Conservation (phyloP, 2,113 vertebrate genomes). For the Psilopogon haemacephalus region DNA sequence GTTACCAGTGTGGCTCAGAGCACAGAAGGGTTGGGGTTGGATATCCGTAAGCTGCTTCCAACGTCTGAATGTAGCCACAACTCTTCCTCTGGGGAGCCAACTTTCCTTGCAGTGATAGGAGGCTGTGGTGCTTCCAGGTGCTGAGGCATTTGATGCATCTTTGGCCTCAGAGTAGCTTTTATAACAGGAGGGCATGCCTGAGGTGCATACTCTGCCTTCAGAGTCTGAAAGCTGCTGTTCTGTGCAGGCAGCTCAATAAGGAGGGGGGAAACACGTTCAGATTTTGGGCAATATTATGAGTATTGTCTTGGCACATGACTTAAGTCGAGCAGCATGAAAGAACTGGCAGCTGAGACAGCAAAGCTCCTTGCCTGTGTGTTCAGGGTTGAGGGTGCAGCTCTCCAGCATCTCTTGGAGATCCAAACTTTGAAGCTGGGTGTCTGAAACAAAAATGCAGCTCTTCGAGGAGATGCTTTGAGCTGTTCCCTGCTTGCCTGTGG, state of each 20-base stretch:
- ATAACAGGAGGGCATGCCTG: not conserved
- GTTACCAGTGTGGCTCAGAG: not conserved
- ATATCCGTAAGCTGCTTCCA: not conserved
- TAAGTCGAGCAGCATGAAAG: not conserved
- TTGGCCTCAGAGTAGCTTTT: not conserved
- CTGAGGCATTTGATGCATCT: not conserved
- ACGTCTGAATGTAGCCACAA: not conserved
- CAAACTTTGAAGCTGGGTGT: not conserved
- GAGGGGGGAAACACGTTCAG: not conserved
- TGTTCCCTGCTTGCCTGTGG: not conserved
- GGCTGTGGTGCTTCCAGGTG: not conserved
- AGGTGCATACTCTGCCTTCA: not conserved
- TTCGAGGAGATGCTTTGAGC: not conserved
- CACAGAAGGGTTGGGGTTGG: not conserved
- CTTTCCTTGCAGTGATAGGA: not conserved
- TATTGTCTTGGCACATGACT: not conserved
- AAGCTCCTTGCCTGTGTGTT: not conserved
- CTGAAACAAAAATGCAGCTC: not conserved
- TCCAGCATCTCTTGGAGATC: not conserved
- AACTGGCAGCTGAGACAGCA: not conserved
- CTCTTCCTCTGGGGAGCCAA: not conserved
- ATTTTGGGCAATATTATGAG: accelerated
- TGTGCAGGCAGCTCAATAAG: not conserved
- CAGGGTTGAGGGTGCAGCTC: not conserved
- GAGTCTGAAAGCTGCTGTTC: not conserved